A percentile compares a stretch with the other conserved stretches of the same genome.
Evolutionary conservation across 1,140 invertebrate genomes (phyloP).

Genomic region (Cydia fagiglandana): DNA sequence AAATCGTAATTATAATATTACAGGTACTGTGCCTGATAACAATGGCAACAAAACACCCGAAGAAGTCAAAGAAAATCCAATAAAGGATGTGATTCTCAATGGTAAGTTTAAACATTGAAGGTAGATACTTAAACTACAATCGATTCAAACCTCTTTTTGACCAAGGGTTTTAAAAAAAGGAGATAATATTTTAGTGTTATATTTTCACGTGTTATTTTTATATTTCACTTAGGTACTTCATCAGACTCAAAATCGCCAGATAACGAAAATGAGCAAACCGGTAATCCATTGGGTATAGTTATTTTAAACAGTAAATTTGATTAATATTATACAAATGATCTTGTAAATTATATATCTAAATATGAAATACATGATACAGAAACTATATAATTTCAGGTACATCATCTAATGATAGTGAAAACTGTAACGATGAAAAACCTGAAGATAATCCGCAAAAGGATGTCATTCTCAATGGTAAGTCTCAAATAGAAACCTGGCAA

Average conservation of each 20-base stretch:
- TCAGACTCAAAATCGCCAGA: neutral
- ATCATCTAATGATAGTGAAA: neutral
- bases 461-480: neutral
- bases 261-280: neutral
- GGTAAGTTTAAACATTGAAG: neutral
- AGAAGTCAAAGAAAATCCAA: neutral
- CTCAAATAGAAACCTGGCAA: neutral
- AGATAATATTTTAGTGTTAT: no score
- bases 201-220: no score
- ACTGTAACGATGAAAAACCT: neutral
- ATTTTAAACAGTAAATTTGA: neutral
- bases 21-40: neutral
- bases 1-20: neutral
- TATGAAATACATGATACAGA: no score
- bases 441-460: slow-evolving; percentile 8
- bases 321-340: neutral
- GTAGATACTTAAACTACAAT: no score
- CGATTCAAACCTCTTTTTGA: no score
- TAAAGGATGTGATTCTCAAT: neutral
- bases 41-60: neutral
- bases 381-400: neutral
- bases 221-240: neutral
- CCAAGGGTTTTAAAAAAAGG: no score
- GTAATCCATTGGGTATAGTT: neutral
- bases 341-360: no score